A percentile compares a stretch with the other conserved stretches of the same genome.
Conservation (phyloP, 2,888 invertebrate species). For the Acheta domesticus region DNA sequence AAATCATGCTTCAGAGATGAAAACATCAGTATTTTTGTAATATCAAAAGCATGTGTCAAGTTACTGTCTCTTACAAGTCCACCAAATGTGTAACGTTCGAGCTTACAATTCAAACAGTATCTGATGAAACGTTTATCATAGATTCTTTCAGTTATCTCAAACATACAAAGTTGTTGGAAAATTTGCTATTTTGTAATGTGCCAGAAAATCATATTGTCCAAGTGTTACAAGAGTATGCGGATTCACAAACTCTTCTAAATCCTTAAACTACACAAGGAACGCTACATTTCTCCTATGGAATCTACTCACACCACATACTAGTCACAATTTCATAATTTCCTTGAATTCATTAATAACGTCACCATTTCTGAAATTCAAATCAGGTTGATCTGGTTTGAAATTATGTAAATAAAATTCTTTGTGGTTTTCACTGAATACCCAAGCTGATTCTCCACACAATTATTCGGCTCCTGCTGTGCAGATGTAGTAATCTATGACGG, state of each 20-base stretch:
- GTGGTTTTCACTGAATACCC: constrained; percentile 63
- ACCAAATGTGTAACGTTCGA: background rate
- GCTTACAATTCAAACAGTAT: no score
- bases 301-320: constrained; percentile 75
- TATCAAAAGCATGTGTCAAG: constrained; percentile 38
- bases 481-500: constrained; percentile 71
- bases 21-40: constrained; percentile 44
- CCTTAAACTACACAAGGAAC: constrained; percentile 60
- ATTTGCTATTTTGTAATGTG: constrained; percentile 63
- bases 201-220: constrained; percentile 60
- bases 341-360: constrained; percentile 61
- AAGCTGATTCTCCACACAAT: constrained; percentile 64
- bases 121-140: constrained; percentile 56
- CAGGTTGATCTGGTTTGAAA: constrained; percentile 64
- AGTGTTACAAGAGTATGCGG: constrained; percentile 48
- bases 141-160: constrained; percentile 61
- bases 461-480: constrained; percentile 63
- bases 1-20: constrained; percentile 37
- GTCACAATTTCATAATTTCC: constrained; percentile 63
- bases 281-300: constrained; percentile 70
- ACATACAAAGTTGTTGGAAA: constrained; percentile 57
- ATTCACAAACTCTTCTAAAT: constrained; percentile 50
- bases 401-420: constrained; percentile 76
- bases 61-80: background rate
- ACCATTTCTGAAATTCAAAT: constrained; percentile 75